Evolutionary conservation across 2,797 vertebrate genomes (phyloP).

Genomic region (Gymnopithys bicolor): DNA sequence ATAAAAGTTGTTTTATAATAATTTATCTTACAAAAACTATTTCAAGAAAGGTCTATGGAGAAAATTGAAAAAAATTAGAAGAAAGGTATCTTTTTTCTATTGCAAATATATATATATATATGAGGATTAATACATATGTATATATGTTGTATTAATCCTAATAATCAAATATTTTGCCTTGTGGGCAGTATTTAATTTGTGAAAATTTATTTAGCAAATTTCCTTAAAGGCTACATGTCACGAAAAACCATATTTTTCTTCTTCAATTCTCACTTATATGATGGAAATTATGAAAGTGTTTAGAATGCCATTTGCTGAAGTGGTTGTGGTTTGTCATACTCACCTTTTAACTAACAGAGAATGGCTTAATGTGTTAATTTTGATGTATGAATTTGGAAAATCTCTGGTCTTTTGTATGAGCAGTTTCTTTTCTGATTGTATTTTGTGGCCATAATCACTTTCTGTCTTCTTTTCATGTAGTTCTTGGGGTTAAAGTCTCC

Average conservation of each 20-base stretch:
- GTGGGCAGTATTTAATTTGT: not conserved
- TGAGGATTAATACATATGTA: not conserved
- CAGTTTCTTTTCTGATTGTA: not conserved
- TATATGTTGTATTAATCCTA: not conserved
- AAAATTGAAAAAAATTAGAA: not conserved
- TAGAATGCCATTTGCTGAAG: not conserved
- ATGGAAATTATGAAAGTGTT: not conserved
- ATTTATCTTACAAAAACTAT: not conserved
- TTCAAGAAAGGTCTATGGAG: not conserved
- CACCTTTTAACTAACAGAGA: not conserved
- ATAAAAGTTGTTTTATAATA: not conserved
- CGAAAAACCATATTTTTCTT: not conserved
- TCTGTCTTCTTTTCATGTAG: not conserved
- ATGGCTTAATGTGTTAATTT: not conserved
- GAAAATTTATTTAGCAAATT: not conserved
- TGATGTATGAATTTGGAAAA: not conserved
- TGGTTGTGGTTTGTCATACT: not conserved
- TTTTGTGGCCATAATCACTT: not conserved
- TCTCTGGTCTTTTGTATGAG: not conserved
- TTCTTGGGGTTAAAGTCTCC: not conserved
- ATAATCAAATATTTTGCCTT: not conserved
- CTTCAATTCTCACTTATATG: not conserved
- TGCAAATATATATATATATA: accelerated
- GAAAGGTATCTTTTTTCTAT: not conserved
- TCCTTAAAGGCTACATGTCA: not conserved